Evolutionary conservation across 2,797 vertebrate species (phyloP).

Genomic region (Oreochromis mossambicus): DNA sequence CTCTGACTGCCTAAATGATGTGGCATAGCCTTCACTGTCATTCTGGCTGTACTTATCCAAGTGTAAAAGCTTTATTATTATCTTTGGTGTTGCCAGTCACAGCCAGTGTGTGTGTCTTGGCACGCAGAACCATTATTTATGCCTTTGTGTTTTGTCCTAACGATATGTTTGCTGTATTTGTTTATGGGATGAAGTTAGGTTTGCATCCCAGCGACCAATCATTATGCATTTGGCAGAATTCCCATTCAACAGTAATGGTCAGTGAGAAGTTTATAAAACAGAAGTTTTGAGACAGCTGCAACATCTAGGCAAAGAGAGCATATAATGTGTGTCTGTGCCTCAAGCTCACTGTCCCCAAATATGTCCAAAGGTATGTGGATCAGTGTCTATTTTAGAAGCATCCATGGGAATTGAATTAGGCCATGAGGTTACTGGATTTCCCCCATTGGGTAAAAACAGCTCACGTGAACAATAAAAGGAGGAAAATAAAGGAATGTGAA

Average conservation of each 20-base stretch:
- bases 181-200: background rate
- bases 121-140: background rate
- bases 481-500: background rate
- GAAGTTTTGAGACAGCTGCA: background rate
- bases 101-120: background rate
- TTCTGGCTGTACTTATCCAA: background rate
- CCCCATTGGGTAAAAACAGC: constrained; percentile 41
- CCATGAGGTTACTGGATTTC: constrained; percentile 54
- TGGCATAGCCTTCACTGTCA: background rate
- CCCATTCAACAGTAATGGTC: background rate
- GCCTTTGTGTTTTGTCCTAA: background rate
- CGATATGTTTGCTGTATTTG: background rate
- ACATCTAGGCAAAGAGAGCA: background rate
- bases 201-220: background rate
- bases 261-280: background rate
- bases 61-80: background rate
- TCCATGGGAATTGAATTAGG: constrained; percentile 67
- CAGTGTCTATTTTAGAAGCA: constrained; percentile 66
- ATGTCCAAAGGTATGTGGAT: constrained; percentile 63
- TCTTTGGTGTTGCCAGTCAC: background rate
- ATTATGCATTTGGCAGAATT: background rate
- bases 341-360: constrained; percentile 28
- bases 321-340: constrained; percentile 11
- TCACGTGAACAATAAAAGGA: constrained; percentile 3
- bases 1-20: constrained; percentile 6